Percentiles rank a stretch among this genome's conserved stretches.
Conservation (phyloP, 2,797 vertebrate species). For the Erethizon dorsatum region DNA sequence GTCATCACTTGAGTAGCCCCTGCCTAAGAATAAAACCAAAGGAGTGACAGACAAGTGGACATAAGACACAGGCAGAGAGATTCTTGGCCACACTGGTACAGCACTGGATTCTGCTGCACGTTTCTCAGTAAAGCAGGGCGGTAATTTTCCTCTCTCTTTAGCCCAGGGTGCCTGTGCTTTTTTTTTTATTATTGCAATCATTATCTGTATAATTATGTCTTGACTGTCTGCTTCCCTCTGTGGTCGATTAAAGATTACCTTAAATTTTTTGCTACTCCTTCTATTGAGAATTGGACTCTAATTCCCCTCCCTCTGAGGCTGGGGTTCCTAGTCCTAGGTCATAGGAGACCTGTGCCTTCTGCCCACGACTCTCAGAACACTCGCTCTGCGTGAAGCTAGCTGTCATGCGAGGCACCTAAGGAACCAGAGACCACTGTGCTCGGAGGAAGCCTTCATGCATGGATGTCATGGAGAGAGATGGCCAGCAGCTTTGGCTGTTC, state of each 20-base stretch:
- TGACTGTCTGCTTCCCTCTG: background rate
- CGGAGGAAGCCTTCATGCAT: background rate
- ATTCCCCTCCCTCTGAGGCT: background rate
- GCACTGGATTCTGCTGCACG: background rate
- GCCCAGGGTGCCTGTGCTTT: background rate
- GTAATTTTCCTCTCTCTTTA: background rate
- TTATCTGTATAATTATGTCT: background rate
- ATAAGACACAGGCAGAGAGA: background rate
- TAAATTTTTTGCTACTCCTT: no score
- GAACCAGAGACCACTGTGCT: background rate
- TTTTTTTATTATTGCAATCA: background rate
- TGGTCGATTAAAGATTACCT: background rate
- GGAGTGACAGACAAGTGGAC: background rate
- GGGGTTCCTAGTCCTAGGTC: background rate
- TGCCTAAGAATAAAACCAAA: background rate
- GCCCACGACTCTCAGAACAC: background rate
- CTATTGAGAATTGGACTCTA: background rate
- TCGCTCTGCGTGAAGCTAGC: background rate
- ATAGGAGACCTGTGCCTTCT: background rate
- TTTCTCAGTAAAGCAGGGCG: background rate
- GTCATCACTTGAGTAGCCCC: background rate
- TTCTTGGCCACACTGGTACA: accelerated
- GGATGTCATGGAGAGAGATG: background rate
- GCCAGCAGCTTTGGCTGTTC: background rate
- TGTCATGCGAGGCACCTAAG: background rate